A percentile compares a stretch with the other conserved stretches of the same genome.
Conservation (phyloP, 2,113 vertebrate species). For the Steatornis caripensis region DNA sequence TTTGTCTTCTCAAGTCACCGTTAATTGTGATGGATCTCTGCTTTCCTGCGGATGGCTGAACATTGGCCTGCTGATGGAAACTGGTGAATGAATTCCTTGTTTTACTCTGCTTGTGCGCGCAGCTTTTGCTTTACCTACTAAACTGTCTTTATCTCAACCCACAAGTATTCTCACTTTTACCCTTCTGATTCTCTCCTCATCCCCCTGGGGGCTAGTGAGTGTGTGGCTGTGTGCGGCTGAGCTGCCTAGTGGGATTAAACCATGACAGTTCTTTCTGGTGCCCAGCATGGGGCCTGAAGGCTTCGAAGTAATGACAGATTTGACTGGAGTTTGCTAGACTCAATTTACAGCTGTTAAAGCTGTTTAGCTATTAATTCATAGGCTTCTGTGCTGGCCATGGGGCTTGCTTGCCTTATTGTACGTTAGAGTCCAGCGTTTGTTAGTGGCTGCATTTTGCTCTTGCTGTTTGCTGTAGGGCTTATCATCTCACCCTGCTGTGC, state of each 20-base stretch:
- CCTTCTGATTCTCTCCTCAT: not conserved
- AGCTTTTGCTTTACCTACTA: not conserved
- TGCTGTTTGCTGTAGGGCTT: not conserved
- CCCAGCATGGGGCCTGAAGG: not conserved
- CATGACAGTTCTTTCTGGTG: not conserved
- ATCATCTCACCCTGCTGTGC: not conserved
- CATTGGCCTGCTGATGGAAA: not conserved
- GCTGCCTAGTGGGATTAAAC: not conserved
- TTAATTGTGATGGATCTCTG: not conserved
- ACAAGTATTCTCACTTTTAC: not conserved
- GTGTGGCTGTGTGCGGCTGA: not conserved
- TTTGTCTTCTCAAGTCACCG: not conserved
- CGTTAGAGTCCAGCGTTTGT: not conserved
- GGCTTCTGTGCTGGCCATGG: not conserved
- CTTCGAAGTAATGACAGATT: not conserved
- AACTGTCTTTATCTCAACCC: not conserved
- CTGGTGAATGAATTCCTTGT: not conserved
- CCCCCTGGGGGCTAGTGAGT: not conserved
- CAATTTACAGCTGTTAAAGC: not conserved
- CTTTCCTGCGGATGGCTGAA: not conserved
- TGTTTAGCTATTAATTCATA: not conserved
- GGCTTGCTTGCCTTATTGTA: not conserved
- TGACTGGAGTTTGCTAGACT: not conserved
- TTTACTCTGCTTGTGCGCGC: not conserved
- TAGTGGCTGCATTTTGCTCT: not conserved